A percentile compares a stretch with the other conserved stretches of the same genome.
Conservation (phyloP, 2,113 vertebrate species). For the Lagopus leucura region DNA sequence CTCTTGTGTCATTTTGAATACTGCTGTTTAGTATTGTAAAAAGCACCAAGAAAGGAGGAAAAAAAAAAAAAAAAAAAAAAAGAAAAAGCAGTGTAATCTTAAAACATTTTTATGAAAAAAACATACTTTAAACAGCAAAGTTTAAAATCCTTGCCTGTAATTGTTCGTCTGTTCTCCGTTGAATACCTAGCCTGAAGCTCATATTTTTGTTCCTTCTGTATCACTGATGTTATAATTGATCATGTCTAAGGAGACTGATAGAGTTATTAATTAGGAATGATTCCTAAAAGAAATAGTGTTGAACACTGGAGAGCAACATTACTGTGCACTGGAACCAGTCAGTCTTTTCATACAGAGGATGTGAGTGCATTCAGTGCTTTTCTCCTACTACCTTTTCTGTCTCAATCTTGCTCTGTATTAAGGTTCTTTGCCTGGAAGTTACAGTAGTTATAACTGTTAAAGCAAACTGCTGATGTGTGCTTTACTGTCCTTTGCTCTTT, state of each 20-base stretch:
- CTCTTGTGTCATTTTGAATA: neutral
- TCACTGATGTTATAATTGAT: constrained; percentile 42
- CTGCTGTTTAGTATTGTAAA: neutral
- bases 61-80: neutral
- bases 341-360: neutral
- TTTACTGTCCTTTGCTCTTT: neutral
- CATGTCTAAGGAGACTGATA: constrained; percentile 22
- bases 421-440: neutral
- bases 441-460: neutral
- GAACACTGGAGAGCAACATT: constrained; percentile 56
- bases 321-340: neutral
- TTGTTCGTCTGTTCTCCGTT: neutral
- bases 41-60: neutral
- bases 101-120: neutral
- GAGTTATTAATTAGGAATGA: constrained; percentile 36
- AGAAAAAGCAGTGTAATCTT: neutral
- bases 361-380: neutral
- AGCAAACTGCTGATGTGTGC: neutral
- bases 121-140: neutral
- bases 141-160: neutral
- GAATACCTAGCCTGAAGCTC: neutral
- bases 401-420: neutral
- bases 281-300: constrained; percentile 13
- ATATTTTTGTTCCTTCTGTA: neutral
- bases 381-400: neutral